These are phyloP conservation scores for Pantherophis guttatus DNA, from an alignment of 2,113 vertebrate species.

Conservation along the genomic window DNA sequence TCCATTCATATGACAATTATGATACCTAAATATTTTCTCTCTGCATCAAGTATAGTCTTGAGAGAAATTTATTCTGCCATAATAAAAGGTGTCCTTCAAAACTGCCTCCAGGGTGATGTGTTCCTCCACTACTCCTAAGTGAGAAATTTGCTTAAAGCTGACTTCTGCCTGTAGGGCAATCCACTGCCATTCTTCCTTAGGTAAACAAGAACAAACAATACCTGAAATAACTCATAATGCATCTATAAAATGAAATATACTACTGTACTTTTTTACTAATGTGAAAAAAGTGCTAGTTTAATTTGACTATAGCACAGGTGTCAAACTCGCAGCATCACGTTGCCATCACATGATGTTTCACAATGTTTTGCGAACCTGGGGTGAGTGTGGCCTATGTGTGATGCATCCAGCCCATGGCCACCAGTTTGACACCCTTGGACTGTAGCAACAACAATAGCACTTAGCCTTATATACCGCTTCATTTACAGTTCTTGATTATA, in stretches of 20 bases:
- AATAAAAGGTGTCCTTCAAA: not conserved
- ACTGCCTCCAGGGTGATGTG: not conserved
- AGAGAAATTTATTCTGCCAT: not conserved
- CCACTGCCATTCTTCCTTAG: not conserved
- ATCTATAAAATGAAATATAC: not conserved
- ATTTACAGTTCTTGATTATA: not conserved
- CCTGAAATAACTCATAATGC: not conserved
- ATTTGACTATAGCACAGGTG: not conserved
- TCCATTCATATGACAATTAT: not conserved
- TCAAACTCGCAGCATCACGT: too few species aligned
- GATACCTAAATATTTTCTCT: not conserved
- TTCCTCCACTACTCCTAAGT: not conserved
- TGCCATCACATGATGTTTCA: too few species aligned
- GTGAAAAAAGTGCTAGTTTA: not conserved
- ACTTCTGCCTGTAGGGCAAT: slow-evolving; percentile 7
- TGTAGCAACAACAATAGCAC: not conserved
- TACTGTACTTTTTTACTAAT: not conserved
- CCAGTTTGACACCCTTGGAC: too few species aligned
- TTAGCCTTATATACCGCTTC: not conserved
- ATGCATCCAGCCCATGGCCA: too few species aligned
- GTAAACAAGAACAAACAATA: slow-evolving; percentile 14
- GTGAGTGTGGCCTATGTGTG: too few species aligned
- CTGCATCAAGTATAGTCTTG: not conserved
- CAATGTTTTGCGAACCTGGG: too few species aligned
- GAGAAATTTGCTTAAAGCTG: not conserved